Percentiles rank a stretch among this genome's conserved stretches.
phyloP scores from a whole-genome alignment of 2,888 invertebrate species.

The Melipona bicolor region DNA sequence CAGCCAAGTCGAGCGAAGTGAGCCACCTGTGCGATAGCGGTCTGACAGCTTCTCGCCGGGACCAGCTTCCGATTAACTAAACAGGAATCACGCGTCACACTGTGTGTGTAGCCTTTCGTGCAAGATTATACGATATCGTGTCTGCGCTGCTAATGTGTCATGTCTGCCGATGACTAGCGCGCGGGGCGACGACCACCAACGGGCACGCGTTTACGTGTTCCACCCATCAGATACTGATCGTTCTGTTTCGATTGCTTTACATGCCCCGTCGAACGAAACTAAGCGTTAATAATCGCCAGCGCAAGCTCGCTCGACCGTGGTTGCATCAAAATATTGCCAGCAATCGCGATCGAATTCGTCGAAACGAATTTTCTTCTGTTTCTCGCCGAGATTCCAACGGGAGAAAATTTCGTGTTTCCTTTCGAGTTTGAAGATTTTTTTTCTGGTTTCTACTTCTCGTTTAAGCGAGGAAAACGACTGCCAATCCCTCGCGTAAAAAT shows the following conservation, averaged over 20 bases:
- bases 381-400: too few species aligned
- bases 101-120: constrained; percentile 49
- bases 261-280: not conserved
- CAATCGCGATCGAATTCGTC: not conserved
- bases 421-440: too few species aligned
- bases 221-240: constrained; percentile 12
- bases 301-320: not conserved
- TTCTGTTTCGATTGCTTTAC: constrained; percentile 17
- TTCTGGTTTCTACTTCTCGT: too few species aligned
- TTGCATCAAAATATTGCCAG: not conserved
- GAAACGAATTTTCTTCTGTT: not conserved
- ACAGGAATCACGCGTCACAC: constrained; percentile 47
- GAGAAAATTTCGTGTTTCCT: too few species aligned
- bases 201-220: constrained; percentile 11
- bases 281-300: not conserved
- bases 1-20: constrained; percentile 43
- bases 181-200: constrained; percentile 8
- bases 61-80: constrained; percentile 53
- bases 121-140: constrained; percentile 48
- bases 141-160: constrained; percentile 23
- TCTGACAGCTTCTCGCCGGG: constrained; percentile 38
- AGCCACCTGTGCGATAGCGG: constrained; percentile 34
- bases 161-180: constrained; percentile 12
- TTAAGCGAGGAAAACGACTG: too few species aligned
- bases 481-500: too few species aligned